Conservation (phyloP, 2,797 vertebrate species). For the Melanotaenia maccullochi region DNA sequence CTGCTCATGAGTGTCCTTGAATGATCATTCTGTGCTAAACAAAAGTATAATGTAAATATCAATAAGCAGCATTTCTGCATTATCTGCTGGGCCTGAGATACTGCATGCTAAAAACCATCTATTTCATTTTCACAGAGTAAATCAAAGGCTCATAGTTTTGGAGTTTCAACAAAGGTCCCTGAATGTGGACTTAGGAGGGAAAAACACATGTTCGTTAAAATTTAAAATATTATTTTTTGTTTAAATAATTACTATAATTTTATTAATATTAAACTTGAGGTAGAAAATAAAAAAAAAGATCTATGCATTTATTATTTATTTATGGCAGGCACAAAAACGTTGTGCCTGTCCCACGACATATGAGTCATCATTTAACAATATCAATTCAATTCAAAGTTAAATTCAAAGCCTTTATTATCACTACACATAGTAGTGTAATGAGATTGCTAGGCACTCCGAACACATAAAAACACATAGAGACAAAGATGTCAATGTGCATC, state of each 20-base stretch:
- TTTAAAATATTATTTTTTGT: background rate
- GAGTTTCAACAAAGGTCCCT: background rate
- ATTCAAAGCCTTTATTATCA: too few relatives aligned
- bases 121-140: background rate
- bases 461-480: too few relatives aligned
- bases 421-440: too few relatives aligned
- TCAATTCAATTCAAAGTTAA: background rate
- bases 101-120: slow-evolving; percentile 4
- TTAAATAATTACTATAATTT: background rate
- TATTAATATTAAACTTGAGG: background rate
- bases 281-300: background rate
- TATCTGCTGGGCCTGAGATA: slow-evolving; percentile 6
- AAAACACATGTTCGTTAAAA: background rate
- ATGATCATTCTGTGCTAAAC: slow-evolving; percentile 55
- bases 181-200: background rate
- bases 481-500: background rate
- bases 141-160: background rate
- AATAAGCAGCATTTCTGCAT: slow-evolving; percentile 41
- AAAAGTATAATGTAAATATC: slow-evolving; percentile 55
- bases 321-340: background rate
- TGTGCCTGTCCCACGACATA: background rate
- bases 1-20: slow-evolving; percentile 70
- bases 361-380: background rate
- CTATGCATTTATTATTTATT: background rate
- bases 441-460: too few relatives aligned